Base-by-base conservation (phyloP, 2,113 vertebrate genomes). In the Leucopternis melanops region DNA sequence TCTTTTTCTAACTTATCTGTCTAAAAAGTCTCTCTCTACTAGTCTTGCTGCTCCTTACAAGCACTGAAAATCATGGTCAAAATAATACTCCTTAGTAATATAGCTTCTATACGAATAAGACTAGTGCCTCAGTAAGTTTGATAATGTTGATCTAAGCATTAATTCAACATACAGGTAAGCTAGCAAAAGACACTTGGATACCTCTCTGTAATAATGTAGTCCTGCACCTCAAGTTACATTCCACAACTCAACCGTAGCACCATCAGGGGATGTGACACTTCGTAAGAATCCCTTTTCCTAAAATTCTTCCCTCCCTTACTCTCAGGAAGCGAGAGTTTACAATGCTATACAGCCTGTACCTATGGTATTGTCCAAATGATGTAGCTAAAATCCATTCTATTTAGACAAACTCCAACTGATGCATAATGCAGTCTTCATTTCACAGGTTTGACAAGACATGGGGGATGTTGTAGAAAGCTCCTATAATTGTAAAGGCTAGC, bases 131-230 rank as follows among this genome's bases (percentile, higher is more conserved):
- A 1, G 11, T 29, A 19, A 36, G n/a, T 40, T 20, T 50, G 38
- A 4, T 9, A 18, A 44, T 1, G 0, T 21, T 79, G 47, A 66
- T 7, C 32, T 49, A 26, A 54, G 52, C 34, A 52, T 26, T 40
- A 63, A 47, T 50, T 54, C 40, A 69, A 57, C 54, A 54, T 13
- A 29, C 10, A 61, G 17, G 36, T 49, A 45, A 84, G 31, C 42
- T 3, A 31, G 77, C 20, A 86, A 63, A 81, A 62, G 50, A 58
- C 20, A 27, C 29, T 13, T 45, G 32, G 23, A 40, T 31, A 25
- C 2, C 1, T 13, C 7, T 58, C 70, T 38, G 25, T 7, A 54
- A 63, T 6, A 61, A 36, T 0, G 1, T 7, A 67, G 10, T 4
- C 21, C 77, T 80, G 71, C 74, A 80, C 34, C 74, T 49, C 85